Base-by-base conservation (phyloP, 1,140 invertebrate genomes). In the Hyposmocoma kahamanoa region DNA sequence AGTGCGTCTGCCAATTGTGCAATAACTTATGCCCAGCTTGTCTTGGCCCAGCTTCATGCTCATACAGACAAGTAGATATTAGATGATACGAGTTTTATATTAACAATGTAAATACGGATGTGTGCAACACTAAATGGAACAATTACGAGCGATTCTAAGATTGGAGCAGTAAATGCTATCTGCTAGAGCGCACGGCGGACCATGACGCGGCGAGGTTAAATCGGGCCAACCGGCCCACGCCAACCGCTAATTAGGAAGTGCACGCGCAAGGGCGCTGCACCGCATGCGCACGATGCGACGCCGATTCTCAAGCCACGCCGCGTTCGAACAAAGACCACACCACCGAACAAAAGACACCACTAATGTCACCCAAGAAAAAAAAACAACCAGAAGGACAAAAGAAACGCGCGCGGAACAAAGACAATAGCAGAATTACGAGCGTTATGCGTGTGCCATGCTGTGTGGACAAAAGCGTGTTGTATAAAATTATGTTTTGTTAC, bases 171-270 rank as follows among this genome's bases (percentile, higher is more conserved):
- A n/a, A 17, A 36, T 6, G 15, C 32, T 47, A 60, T 52, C 47
- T 42, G 22, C 20, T 45, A 22, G n/a, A 59, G 46, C 34, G 56
- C 50, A 46, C 54, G 53, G 50, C 26, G 45, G 50, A 51, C 44
- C 66, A 67, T 73, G 63, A 74, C 66, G 70, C 41, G 52, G 53
- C 68, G 66, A 77, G 61, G 73, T 77, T 70, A 72, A 67, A 74
- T 73, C 69, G 56, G 64, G 60, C 56, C 68, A 66, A n/a, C 47
- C 72, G 51, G 58, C 72, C 69, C 65, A 73, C 75, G 68, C 67
- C 47, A 47, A 46, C 56, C 59, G 60, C 72, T 83, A 83, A 83
- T 83, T 83, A 76, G 72, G 67, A 74, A 72, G 63, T 66, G 72
- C 75, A 67, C 69, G 70, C 67, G 63, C 71, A 75, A 69, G 69